Percentiles rank a stretch among this genome's conserved stretches.
These are phyloP conservation scores for Pseudobourletiella spinata DNA, from an alignment of 1,140 invertebrate species.

Conservation along the genomic window DNA sequence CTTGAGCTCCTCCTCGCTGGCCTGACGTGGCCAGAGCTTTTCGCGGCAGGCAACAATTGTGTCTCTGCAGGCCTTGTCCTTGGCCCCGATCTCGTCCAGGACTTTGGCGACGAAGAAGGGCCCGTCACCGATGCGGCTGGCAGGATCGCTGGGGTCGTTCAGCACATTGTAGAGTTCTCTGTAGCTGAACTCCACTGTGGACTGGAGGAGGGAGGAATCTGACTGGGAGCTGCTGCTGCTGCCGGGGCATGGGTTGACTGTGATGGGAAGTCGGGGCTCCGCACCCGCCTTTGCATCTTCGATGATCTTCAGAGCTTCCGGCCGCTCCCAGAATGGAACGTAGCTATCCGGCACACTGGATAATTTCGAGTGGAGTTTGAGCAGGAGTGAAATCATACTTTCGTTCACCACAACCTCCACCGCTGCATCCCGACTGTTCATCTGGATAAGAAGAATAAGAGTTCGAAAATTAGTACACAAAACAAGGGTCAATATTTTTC, in stretches of 20 bases:
- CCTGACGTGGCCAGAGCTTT: constrained; percentile 61
- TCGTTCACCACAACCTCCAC: constrained; percentile 60
- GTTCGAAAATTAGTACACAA: not conserved
- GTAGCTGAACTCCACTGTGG: constrained; percentile 20
- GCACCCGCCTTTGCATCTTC: constrained; percentile 18
- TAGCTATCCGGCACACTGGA: constrained; percentile 72
- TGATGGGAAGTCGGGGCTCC: not conserved
- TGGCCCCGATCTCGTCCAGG: constrained; percentile 57
- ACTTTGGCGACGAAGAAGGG: constrained; percentile 73
- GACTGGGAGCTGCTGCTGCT: constrained; percentile 28
- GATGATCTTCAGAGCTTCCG: constrained; percentile 21
- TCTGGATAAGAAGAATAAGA: constrained; percentile 1
- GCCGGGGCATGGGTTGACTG: not conserved
- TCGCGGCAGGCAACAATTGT: constrained; percentile 57
- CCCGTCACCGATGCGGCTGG: constrained; percentile 68
- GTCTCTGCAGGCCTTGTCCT: constrained; percentile 57
- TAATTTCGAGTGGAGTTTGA: constrained; percentile 87
- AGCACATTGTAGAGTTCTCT: constrained; percentile 19
- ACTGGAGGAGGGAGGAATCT: constrained; percentile 37
- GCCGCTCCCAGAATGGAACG: constrained; percentile 41
- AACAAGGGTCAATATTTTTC: not conserved
- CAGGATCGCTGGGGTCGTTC: constrained; percentile 24
- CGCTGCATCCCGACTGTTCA: constrained; percentile 35
- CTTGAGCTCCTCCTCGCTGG: constrained; percentile 62
- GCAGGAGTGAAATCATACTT: constrained; percentile 71